A percentile compares a stretch with the other conserved stretches of the same genome.
These are phyloP conservation scores for Meandrusa payeni DNA, from an alignment of 2,888 invertebrate genomes.

Conservation along the genomic window DNA sequence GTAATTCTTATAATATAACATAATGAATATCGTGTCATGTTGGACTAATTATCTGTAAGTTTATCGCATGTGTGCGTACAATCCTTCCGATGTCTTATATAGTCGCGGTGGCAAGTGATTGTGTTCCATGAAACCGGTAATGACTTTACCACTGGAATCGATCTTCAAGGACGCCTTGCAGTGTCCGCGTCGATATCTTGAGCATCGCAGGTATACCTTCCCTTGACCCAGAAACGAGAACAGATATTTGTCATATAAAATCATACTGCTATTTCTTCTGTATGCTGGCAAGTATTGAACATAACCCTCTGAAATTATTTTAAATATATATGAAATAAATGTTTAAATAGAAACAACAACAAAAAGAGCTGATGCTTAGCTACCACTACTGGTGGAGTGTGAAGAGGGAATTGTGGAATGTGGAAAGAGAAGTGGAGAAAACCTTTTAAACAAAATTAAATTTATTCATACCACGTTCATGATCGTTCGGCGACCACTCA, in stretches of 20 bases:
- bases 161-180: conserved; percentile 33
- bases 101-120: conserved; percentile 29
- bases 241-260: conserved; percentile 19
- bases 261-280: conserved; percentile 4
- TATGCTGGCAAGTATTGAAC: conserved; percentile 13
- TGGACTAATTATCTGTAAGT: no score
- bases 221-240: not conserved
- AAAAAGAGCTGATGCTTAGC: no score
- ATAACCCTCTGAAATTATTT: conserved; percentile 10
- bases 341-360: no score
- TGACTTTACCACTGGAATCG: conserved; percentile 23
- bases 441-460: no score
- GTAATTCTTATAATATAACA: no score
- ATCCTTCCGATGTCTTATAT: conserved; percentile 20
- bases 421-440: no score
- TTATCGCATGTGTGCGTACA: not conserved
- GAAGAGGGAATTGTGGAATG: no score
- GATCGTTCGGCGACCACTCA: no score
- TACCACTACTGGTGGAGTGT: no score
- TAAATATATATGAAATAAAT: no score
- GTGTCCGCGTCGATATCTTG: conserved; percentile 5
- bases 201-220: not conserved
- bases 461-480: no score
- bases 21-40: no score
- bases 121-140: conserved; percentile 25